Conservation (phyloP, 2,888 invertebrate genomes). For the Xestia xanthographa region DNA sequence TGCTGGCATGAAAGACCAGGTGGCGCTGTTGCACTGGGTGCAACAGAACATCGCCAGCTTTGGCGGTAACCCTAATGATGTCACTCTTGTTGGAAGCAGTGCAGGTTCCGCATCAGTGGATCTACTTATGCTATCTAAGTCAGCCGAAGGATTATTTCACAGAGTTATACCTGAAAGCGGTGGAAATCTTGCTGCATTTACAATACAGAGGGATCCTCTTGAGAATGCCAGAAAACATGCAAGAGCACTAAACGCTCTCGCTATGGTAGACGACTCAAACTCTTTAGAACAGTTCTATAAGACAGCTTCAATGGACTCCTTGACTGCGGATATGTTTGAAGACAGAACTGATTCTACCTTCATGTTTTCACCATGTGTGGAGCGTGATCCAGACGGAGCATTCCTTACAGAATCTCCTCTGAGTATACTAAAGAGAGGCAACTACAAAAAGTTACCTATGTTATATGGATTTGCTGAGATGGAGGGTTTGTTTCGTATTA, state of each 20-base stretch:
- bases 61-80: conserved; percentile 77
- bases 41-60: conserved; percentile 74
- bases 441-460: conserved; percentile 72
- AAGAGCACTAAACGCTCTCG: background rate
- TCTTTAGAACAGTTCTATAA: conserved; percentile 77
- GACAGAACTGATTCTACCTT: conserved; percentile 57
- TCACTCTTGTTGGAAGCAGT: conserved; percentile 10
- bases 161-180: conserved; percentile 74
- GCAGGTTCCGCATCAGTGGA: conserved; percentile 1
- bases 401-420: conserved; percentile 73
- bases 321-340: too few relatives aligned
- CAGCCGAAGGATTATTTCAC: conserved; percentile 70
- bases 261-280: conserved; percentile 70
- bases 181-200: background rate
- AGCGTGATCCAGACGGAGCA: conserved; percentile 51
- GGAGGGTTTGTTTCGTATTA: too few relatives aligned
- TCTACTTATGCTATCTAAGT: conserved; percentile 13
- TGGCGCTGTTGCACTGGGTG: conserved; percentile 76
- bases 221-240: conserved; percentile 1
- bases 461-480: conserved; percentile 55
- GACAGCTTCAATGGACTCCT: conserved; percentile 67
- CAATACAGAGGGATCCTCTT: conserved; percentile 15
- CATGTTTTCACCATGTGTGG: conserved; percentile 52
- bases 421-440: conserved; percentile 70
- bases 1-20: conserved; percentile 79